Evolutionary conservation across 2,888 invertebrate species (phyloP).

Genomic region (Agrotis ipsilon): DNA sequence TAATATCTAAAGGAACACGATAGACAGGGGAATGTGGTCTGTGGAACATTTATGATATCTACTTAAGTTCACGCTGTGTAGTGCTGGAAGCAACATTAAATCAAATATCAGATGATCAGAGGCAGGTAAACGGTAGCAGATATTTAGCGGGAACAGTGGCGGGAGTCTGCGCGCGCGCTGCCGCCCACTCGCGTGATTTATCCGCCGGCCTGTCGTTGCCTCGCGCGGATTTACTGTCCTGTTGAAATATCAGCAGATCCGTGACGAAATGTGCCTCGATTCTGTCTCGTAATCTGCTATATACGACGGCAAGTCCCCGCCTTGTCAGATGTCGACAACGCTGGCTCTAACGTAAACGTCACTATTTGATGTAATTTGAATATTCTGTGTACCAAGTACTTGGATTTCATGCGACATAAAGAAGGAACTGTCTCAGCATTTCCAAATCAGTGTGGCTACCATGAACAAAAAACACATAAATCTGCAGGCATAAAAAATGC

Average conservation of each 20-base stretch:
- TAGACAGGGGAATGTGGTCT: slow-evolving; percentile 51
- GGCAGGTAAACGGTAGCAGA: slow-evolving; percentile 90
- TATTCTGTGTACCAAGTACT: slow-evolving; percentile 27
- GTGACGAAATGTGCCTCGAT: slow-evolving; percentile 82
- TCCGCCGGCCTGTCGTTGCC: slow-evolving; percentile 75
- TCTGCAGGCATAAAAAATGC: slow-evolving; percentile 1
- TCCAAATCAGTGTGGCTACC: slow-evolving; percentile 6
- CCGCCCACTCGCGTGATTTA: slow-evolving; percentile 89
- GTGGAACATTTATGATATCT: slow-evolving; percentile 67
- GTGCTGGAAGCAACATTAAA: slow-evolving; percentile 84
- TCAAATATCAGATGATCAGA: slow-evolving; percentile 90
- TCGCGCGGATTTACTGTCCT: slow-evolving; percentile 81
- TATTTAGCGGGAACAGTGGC: slow-evolving; percentile 82
- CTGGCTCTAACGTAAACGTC: slow-evolving; percentile 48
- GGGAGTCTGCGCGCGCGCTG: slow-evolving; percentile 71
- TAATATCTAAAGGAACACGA: slow-evolving; percentile 35
- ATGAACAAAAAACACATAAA: not conserved
- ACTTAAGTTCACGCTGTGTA: slow-evolving; percentile 71
- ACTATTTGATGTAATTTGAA: slow-evolving; percentile 54
- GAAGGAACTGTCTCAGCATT: slow-evolving; percentile 17
- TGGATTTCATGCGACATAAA: slow-evolving; percentile 30
- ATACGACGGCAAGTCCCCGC: slow-evolving; percentile 66
- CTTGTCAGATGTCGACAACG: slow-evolving; percentile 67
- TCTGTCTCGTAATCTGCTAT: slow-evolving; percentile 68
- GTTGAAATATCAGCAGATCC: slow-evolving; percentile 85